Evolutionary conservation across 23 tunicate species (phyloP).

Genomic region (Diplosoma virens): DNA sequence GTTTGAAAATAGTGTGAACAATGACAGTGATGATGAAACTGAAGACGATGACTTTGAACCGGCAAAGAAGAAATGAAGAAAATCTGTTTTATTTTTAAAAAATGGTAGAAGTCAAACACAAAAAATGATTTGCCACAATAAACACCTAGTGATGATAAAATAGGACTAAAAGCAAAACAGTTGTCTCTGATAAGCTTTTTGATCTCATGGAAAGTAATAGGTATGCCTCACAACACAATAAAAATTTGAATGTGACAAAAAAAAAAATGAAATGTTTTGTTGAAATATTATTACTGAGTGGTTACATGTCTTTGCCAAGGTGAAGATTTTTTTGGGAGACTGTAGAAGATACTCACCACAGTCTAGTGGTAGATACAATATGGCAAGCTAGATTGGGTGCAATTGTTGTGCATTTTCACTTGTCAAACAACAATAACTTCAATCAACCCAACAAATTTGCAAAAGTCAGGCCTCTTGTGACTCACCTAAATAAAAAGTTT

Average conservation of each 20-base stretch:
- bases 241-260: slow-evolving; percentile 6
- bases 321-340: slow-evolving; percentile 16
- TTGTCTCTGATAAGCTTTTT: not conserved
- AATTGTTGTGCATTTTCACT: slow-evolving; percentile 1
- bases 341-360: slow-evolving; percentile 1
- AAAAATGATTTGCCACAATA: too few species aligned
- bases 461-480: slow-evolving; percentile 15
- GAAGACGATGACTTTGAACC: not conserved
- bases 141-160: too few species aligned
- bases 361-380: not conserved
- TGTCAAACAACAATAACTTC: slow-evolving; percentile 8
- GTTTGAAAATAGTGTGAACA: too few species aligned
- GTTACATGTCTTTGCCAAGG: not conserved
- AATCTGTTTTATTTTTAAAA: too few species aligned
- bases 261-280: slow-evolving; percentile 1
- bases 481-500: slow-evolving; percentile 7
- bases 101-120: too few species aligned
- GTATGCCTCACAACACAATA: not conserved
- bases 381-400: not conserved
- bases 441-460: not conserved
- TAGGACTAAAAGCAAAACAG: too few species aligned
- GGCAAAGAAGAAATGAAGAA: not conserved
- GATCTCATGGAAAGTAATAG: not conserved
- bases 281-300: slow-evolving; percentile 1
- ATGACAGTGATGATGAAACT: not conserved